phyloP scores from a whole-genome alignment of 2,888 invertebrate genomes.

The Epistrophe grossulariae region DNA sequence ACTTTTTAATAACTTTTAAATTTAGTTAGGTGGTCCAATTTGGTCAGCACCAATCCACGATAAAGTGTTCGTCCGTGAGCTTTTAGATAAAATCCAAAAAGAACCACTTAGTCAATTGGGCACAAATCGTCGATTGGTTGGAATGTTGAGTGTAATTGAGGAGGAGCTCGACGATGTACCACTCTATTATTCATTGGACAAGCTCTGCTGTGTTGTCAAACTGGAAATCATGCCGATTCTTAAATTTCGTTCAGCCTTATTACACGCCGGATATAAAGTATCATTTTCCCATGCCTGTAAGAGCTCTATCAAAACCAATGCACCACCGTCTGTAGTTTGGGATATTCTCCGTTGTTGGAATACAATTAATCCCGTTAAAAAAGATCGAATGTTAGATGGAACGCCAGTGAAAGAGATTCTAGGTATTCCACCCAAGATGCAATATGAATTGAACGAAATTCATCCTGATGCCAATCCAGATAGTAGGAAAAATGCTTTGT shows the following conservation, averaged over 20 bases:
- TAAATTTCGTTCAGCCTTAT: slow-evolving; percentile 91
- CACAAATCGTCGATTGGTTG: slow-evolving; percentile 91
- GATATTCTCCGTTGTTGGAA: slow-evolving; percentile 95
- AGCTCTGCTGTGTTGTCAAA: slow-evolving; percentile 90
- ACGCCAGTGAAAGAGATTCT: slow-evolving; percentile 85
- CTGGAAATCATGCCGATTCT: slow-evolving; percentile 89
- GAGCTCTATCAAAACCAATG: slow-evolving; percentile 96
- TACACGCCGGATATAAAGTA: slow-evolving; percentile 95
- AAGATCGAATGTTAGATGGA: slow-evolving; percentile 85
- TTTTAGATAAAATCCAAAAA: slow-evolving; percentile 85
- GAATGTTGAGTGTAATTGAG: slow-evolving; percentile 90
- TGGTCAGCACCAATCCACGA: slow-evolving; percentile 96
- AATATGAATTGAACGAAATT: slow-evolving; percentile 84
- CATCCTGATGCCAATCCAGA: slow-evolving; percentile 90
- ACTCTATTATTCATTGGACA: slow-evolving; percentile 93
- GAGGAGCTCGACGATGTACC: slow-evolving; percentile 95
- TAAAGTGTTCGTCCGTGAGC: slow-evolving; percentile 88
- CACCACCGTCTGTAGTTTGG: slow-evolving; percentile 94
- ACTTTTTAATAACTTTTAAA: background rate
- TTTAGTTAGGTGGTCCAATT: slow-evolving; percentile 95
- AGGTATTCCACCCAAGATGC: slow-evolving; percentile 84
- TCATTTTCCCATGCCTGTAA: slow-evolving; percentile 96
- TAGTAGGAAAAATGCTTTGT: slow-evolving; percentile 89
- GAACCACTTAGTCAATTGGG: slow-evolving; percentile 84
- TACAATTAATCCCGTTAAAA: slow-evolving; percentile 87